phyloP scores from a whole-genome alignment of 2,888 invertebrate genomes.

The Heteromurus nitidus region DNA sequence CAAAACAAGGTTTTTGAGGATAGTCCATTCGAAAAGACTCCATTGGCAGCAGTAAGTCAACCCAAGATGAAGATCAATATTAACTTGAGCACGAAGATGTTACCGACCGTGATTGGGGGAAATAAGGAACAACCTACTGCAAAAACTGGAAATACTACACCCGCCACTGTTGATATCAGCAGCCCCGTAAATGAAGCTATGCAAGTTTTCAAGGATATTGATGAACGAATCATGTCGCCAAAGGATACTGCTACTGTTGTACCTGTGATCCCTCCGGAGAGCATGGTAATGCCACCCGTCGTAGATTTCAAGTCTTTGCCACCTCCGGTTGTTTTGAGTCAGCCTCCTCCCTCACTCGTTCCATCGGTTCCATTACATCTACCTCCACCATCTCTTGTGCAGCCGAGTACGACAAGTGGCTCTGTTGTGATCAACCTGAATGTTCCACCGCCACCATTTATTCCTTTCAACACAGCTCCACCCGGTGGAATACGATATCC shows the following conservation, averaged over 20 bases:
- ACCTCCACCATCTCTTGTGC: constrained; percentile 55
- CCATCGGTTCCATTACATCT: constrained; percentile 51
- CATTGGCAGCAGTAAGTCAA: constrained; percentile 15
- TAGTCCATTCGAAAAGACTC: constrained; percentile 45
- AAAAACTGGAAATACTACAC: not conserved
- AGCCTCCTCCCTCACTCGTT: constrained; percentile 33
- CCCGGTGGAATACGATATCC: constrained; percentile 34
- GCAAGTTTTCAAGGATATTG: constrained; percentile 31
- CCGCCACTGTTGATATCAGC: not conserved
- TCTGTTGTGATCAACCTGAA: constrained; percentile 67
- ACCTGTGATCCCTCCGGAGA: not conserved
- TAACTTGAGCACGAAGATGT: constrained; percentile 66
- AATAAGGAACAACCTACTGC: not conserved
- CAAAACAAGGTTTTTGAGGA: constrained; percentile 61
- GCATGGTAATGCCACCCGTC: constrained; percentile 32
- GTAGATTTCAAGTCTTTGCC: constrained; percentile 52
- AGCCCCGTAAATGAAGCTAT: too few relatives aligned
- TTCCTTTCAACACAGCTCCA: constrained; percentile 30
- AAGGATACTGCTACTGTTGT: constrained; percentile 1
- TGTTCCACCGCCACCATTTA: constrained; percentile 70
- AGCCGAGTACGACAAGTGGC: constrained; percentile 25
- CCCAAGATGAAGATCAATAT: constrained; percentile 71
- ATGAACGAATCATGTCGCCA: constrained; percentile 28
- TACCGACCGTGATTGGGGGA: constrained; percentile 31
- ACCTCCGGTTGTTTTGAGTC: constrained; percentile 49